A percentile compares a stretch with the other conserved stretches of the same genome.
Evolutionary conservation across 2,888 invertebrate genomes (phyloP).

Genomic region (Xanthia togata): DNA sequence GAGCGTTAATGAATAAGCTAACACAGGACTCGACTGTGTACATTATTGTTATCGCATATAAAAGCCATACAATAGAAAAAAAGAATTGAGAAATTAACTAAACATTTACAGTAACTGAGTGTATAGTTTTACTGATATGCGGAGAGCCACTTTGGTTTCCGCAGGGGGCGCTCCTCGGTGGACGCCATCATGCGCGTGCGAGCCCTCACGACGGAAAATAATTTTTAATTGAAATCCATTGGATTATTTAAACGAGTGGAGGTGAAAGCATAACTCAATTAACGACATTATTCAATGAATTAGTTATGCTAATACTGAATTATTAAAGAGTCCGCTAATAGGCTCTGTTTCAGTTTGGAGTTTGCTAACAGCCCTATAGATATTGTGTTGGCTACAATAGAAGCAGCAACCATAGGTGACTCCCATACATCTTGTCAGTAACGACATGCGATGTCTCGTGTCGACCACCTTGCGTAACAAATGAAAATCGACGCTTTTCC

Average conservation of each 20-base stretch:
- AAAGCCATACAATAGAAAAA: constrained; percentile 49
- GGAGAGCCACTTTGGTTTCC: too few relatives aligned
- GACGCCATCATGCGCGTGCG: too few relatives aligned
- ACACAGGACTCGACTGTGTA: constrained; percentile 41
- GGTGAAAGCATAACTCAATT: not conserved
- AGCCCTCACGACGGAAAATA: too few relatives aligned
- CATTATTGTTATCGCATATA: constrained; percentile 53
- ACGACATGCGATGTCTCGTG: constrained; percentile 63
- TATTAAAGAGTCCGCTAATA: not conserved
- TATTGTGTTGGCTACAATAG: constrained; percentile 51
- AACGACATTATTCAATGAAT: not conserved
- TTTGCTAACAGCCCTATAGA: constrained; percentile 42
- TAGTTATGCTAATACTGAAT: not conserved
- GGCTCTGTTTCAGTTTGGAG: not conserved
- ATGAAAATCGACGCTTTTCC: constrained; percentile 76
- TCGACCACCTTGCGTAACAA: constrained; percentile 71
- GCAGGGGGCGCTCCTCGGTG: too few relatives aligned
- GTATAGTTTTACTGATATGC: constrained; percentile 4
- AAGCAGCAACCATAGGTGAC: constrained; percentile 60
- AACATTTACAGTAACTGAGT: constrained; percentile 23
- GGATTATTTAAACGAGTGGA: not conserved
- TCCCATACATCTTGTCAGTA: constrained; percentile 60
- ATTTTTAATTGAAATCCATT: constrained; percentile 7
- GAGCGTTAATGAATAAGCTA: constrained; percentile 57
- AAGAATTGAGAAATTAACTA: constrained; percentile 37